These are phyloP conservation scores for Cossypha polioptera DNA, from an alignment of 2,797 vertebrate species.

Conservation along the genomic window DNA sequence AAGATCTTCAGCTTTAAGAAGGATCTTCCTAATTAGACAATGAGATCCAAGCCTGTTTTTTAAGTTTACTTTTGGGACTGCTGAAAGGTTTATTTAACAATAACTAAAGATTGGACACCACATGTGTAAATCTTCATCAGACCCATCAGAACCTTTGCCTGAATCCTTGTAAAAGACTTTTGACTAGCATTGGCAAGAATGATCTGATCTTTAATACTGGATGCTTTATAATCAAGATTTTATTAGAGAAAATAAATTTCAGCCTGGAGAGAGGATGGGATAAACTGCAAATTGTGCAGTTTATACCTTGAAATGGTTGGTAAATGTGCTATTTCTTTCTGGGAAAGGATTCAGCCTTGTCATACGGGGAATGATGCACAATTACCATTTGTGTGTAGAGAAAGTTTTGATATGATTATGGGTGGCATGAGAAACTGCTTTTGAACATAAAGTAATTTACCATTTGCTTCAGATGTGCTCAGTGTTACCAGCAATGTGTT, in stretches of 20 bases:
- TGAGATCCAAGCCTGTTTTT: not conserved
- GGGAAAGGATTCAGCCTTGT: not conserved
- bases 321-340: not conserved
- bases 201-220: not conserved
- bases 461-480: not conserved
- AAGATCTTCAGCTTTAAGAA: not conserved
- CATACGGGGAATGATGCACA: not conserved
- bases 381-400: not conserved
- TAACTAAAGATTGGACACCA: not conserved
- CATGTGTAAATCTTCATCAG: not conserved
- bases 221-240: not conserved
- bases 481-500: not conserved
- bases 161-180: not conserved
- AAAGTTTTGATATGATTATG: not conserved
- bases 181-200: not conserved
- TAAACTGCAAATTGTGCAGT: not conserved
- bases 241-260: slow-evolving; percentile 5
- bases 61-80: not conserved
- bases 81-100: not conserved
- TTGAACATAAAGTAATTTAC: not conserved
- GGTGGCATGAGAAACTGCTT: not conserved
- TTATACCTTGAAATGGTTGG: not conserved
- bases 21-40: not conserved
- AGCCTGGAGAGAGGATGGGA: not conserved
- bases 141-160: not conserved